phyloP scores from a whole-genome alignment of 2,888 invertebrate species.

The Gymnosoma rotundatum region DNA sequence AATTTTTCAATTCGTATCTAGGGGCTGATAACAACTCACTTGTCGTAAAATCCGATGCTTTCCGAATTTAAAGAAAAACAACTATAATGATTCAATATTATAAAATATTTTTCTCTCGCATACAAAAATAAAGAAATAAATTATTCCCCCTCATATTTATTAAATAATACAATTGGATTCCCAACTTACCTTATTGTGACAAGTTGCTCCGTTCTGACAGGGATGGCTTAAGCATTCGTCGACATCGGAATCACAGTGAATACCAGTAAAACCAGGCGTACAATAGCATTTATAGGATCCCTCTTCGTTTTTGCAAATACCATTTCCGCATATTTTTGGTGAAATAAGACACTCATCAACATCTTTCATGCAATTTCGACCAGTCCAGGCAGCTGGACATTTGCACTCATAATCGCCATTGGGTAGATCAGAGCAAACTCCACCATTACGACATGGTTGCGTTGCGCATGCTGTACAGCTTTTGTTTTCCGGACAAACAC shows the following conservation, averaged over 20 bases:
- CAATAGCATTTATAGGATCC: conserved; percentile 94
- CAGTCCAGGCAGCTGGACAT: conserved; percentile 85
- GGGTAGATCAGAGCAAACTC: conserved; percentile 85
- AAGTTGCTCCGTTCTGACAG: conserved; percentile 91
- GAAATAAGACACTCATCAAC: conserved; percentile 86
- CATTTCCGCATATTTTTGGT: conserved; percentile 88
- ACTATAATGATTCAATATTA: conserved; percentile 79
- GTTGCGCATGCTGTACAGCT: conserved; percentile 84
- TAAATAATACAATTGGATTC: not conserved
- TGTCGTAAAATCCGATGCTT: conserved; percentile 82
- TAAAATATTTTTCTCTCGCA: conserved; percentile 18
- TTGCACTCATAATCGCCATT: conserved; percentile 84
- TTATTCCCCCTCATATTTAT: not conserved
- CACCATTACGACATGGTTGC: conserved; percentile 86
- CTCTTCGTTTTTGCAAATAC: conserved; percentile 90
- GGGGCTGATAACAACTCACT: conserved; percentile 76
- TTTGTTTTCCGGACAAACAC: conserved; percentile 81
- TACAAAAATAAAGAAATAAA: not conserved
- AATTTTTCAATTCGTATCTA: no score
- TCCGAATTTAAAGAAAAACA: conserved; percentile 82
- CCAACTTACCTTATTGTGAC: conserved; percentile 86
- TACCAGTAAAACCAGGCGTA: conserved; percentile 93
- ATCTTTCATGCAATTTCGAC: conserved; percentile 85
- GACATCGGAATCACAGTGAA: conserved; percentile 91
- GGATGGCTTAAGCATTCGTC: conserved; percentile 94